phyloP scores from a whole-genome alignment of 2,113 vertebrate species.

The Odocoileus hemionus region DNA sequence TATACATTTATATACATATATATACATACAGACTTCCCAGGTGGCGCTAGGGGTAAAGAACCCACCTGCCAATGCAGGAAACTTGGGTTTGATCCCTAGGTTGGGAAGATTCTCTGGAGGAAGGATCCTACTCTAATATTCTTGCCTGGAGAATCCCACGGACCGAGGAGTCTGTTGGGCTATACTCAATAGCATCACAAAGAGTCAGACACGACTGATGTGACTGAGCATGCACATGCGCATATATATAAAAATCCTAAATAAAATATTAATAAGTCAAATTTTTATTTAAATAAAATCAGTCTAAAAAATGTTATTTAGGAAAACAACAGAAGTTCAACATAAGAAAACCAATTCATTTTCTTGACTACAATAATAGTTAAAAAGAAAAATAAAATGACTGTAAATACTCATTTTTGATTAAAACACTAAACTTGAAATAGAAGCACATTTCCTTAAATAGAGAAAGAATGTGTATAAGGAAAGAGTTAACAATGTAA shows the following conservation, averaged over 20 bases:
- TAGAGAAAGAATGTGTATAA: not conserved
- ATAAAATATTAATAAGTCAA: not conserved
- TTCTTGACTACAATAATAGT: not conserved
- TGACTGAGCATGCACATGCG: accelerated
- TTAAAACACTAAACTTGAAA: not conserved
- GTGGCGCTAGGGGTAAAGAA: not conserved
- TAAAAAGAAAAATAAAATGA: not conserved
- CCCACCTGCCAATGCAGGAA: not conserved
- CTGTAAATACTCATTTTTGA: not conserved
- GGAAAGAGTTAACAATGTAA: not conserved
- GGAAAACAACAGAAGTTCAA: not conserved
- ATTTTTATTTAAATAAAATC: not conserved
- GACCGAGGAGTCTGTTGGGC: not conserved
- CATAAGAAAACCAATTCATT: not conserved
- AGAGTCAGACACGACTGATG: not conserved
- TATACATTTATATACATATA: not conserved
- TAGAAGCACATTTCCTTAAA: not conserved
- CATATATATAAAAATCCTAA: not conserved
- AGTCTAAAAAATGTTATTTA: not conserved
- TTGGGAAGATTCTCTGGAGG: not conserved
- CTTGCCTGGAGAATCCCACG: not conserved
- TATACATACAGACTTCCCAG: not conserved
- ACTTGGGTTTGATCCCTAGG: not conserved
- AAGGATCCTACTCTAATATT: not conserved
- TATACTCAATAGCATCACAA: not conserved